phyloP scores from a whole-genome alignment of 92 coral and sea anemone species.

The Chrysogorgia sp. region DNA sequence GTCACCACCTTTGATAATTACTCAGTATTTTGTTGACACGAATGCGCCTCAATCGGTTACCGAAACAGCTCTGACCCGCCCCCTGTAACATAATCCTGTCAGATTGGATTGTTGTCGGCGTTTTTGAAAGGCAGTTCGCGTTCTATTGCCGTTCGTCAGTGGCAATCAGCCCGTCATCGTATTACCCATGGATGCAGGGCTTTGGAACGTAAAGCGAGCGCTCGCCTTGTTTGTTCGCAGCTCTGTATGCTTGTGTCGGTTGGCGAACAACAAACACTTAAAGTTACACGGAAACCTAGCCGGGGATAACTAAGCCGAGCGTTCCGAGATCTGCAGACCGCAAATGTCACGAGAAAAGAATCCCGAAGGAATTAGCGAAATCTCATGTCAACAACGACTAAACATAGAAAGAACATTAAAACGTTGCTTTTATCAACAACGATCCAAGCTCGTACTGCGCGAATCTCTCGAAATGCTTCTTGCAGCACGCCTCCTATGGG shows the following conservation, averaged over 20 bases:
- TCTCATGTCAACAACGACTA: no score
- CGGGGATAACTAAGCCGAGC: no score
- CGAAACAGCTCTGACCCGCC: slow-evolving; percentile 37
- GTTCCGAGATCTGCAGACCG: no score
- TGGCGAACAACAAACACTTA: no score
- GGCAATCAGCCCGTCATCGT: slow-evolving; percentile 5
- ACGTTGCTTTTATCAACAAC: slow-evolving; percentile 6
- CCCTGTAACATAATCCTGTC: slow-evolving; percentile 31
- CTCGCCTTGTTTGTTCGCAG: no score
- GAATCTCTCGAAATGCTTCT: not conserved
- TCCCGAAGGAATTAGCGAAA: no score
- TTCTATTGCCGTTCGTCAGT: slow-evolving; percentile 1
- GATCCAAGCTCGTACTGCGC: slow-evolving; percentile 7
- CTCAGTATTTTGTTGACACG: slow-evolving; percentile 35
- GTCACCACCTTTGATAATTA: slow-evolving; percentile 26
- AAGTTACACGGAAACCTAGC: not conserved
- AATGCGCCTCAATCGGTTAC: slow-evolving; percentile 23
- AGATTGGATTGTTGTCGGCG: slow-evolving; percentile 40
- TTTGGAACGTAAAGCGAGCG: not conserved
- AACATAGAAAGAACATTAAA: no score
- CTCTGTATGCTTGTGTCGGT: no score
- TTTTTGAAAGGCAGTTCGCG: slow-evolving; percentile 30
- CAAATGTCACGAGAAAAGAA: no score
- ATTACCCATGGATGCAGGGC: not conserved
- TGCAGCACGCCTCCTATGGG: not conserved